Percentiles rank a stretch among this genome's conserved stretches.
These are phyloP conservation scores for Drosophila insularis DNA, from an alignment of 1,140 invertebrate genomes.

Conservation along the genomic window DNA sequence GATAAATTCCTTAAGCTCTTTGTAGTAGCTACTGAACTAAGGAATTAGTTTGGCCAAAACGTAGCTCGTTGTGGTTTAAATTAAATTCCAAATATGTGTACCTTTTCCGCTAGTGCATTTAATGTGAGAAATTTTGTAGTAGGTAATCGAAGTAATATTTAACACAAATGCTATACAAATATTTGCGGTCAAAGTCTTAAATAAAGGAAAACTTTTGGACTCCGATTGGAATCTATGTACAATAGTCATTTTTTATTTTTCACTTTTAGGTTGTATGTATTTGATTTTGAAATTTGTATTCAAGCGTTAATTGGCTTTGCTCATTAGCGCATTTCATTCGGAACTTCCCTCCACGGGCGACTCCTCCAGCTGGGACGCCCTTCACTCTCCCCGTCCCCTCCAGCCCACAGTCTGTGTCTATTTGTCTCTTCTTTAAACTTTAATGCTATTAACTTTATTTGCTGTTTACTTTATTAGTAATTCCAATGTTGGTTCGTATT, in stretches of 20 bases:
- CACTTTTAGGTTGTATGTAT: conserved; percentile 32
- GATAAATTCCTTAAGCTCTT: too few species aligned
- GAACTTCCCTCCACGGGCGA: neutral
- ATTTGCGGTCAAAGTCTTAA: conserved; percentile 40
- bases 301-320: conserved; percentile 75
- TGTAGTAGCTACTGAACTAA: too few species aligned
- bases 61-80: too few species aligned
- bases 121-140: conserved; percentile 10
- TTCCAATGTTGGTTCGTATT: conserved; percentile 37
- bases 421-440: conserved; percentile 34
- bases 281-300: conserved; percentile 78
- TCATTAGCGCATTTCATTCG: conserved; percentile 64
- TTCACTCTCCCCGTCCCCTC: neutral
- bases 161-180: conserved; percentile 42
- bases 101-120: neutral
- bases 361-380: too few species aligned
- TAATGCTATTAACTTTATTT: conserved; percentile 80
- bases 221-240: conserved; percentile 4
- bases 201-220: conserved; percentile 51
- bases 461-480: conserved; percentile 79
- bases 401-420: neutral
- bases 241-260: conserved; percentile 29
- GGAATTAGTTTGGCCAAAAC: too few species aligned
- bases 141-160: conserved; percentile 43
- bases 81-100: neutral